These are phyloP conservation scores for Xyrauchen texanus DNA, from an alignment of 2,113 vertebrate species.

Conservation along the genomic window DNA sequence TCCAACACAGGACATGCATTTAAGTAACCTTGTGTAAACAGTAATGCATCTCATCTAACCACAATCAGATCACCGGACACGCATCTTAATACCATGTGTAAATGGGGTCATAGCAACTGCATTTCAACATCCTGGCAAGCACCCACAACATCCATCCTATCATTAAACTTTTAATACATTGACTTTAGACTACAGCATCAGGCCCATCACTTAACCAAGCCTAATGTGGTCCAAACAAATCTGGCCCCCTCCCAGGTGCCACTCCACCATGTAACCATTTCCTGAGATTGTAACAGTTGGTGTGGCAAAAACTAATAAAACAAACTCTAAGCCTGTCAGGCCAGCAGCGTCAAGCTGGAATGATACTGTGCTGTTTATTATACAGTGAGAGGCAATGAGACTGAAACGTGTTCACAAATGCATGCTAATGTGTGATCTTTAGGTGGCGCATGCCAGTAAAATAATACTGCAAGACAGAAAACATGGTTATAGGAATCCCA, in stretches of 20 bases:
- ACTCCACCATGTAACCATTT: conserved; percentile 16
- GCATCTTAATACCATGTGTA: no score
- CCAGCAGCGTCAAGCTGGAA: not conserved
- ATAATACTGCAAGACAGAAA: not conserved
- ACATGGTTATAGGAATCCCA: not conserved
- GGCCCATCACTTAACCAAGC: not conserved
- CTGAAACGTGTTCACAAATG: not conserved
- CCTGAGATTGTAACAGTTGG: conserved; percentile 5
- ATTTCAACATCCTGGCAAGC: no score
- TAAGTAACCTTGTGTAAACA: no score
- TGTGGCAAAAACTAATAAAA: not conserved
- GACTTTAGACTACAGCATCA: not conserved
- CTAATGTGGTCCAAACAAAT: conserved; percentile 14
- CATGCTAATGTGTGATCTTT: not conserved
- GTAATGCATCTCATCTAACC: no score
- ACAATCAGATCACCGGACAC: no score
- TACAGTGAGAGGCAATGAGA: not conserved
- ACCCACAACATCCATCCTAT: no score
- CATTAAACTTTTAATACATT: no score
- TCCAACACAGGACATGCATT: no score
- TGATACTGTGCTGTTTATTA: not conserved
- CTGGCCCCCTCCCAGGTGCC: conserved; percentile 8
- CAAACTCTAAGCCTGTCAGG: not conserved
- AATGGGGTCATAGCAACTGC: no score
- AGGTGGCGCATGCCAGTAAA: not conserved